Conservation (phyloP, 1,140 invertebrate species). For the Sycophaga agraensis region DNA sequence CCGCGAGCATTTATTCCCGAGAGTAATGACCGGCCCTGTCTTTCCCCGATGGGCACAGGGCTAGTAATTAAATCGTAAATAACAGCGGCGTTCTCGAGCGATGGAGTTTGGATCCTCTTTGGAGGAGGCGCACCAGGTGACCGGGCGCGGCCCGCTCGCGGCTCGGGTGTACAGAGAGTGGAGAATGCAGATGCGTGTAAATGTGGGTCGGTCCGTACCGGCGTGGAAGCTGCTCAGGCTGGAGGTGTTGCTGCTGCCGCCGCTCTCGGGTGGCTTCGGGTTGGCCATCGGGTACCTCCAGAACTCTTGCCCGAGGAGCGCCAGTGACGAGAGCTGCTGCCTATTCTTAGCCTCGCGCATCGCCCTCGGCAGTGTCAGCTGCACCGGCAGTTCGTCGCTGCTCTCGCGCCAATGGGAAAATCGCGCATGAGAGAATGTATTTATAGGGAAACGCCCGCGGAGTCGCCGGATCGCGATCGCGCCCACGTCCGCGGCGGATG, state of each 20-base stretch:
- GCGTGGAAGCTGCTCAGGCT: slow-evolving; percentile 54
- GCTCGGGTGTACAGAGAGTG: slow-evolving; percentile 6
- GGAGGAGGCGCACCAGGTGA: no score
- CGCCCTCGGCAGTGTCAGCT: slow-evolving; percentile 80
- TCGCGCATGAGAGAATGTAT: slow-evolving; percentile 29
- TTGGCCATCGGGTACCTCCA: slow-evolving; percentile 85
- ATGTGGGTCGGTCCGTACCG: no score
- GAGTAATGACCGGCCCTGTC: no score
- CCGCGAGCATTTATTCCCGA: no score
- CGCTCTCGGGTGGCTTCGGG: slow-evolving; percentile 59
- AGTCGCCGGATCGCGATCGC: no score
- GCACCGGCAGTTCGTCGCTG: slow-evolving; percentile 92
- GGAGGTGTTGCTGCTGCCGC: slow-evolving; percentile 51
- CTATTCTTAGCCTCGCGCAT: slow-evolving; percentile 83
- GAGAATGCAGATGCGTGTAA: slow-evolving; percentile 17
- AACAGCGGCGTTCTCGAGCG: no score
- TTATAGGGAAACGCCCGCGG: no score
- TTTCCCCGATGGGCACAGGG: no score
- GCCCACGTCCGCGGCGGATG: no score
- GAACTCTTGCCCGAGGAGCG: slow-evolving; percentile 89
- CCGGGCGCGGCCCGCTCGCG: no score
- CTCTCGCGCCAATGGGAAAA: slow-evolving; percentile 1
- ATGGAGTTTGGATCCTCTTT: no score
- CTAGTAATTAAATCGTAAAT: no score
- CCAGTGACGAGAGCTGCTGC: slow-evolving; percentile 85